phyloP scores from a whole-genome alignment of 2,113 vertebrate species.

The Oncorhynchus kisutch region DNA sequence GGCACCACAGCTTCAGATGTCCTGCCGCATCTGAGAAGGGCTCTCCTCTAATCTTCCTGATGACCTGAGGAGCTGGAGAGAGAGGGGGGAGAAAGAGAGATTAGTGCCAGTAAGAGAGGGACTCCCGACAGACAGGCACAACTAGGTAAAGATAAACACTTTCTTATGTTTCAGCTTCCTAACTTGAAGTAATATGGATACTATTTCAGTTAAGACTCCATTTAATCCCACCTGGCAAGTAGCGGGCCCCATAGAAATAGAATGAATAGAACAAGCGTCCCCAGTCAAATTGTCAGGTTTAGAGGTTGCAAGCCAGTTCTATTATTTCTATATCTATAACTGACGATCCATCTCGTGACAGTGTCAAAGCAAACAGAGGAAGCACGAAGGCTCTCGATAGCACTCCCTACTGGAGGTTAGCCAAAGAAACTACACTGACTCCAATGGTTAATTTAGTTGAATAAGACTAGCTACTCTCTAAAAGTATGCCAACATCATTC shows the following conservation, averaged over 20 bases:
- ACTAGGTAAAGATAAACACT: slow-evolving; percentile 27
- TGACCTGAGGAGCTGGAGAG: slow-evolving; percentile 90
- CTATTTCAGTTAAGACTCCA: slow-evolving; percentile 1
- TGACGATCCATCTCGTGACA: background rate
- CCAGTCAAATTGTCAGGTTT: no score
- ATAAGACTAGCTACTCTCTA: background rate
- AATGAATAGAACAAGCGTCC: no score
- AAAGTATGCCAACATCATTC: background rate
- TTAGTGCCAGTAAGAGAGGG: background rate
- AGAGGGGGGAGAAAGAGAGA: background rate
- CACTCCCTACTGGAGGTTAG: background rate
- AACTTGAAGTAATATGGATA: background rate
- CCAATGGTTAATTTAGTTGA: background rate
- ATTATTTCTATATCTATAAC: no score
- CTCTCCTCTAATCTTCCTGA: slow-evolving; percentile 92
- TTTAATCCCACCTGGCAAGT: background rate
- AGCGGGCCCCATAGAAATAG: background rate
- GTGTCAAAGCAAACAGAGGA: background rate
- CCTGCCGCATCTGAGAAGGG: slow-evolving; percentile 87
- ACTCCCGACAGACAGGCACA: slow-evolving; percentile 7
- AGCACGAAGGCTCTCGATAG: background rate
- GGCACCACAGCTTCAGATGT: slow-evolving; percentile 97
- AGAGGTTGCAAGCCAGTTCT: no score
- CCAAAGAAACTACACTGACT: background rate
- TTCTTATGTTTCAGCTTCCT: slow-evolving; percentile 25